phyloP scores from a whole-genome alignment of 2,888 invertebrate genomes.

The Drosophila pseudotakahashii region DNA sequence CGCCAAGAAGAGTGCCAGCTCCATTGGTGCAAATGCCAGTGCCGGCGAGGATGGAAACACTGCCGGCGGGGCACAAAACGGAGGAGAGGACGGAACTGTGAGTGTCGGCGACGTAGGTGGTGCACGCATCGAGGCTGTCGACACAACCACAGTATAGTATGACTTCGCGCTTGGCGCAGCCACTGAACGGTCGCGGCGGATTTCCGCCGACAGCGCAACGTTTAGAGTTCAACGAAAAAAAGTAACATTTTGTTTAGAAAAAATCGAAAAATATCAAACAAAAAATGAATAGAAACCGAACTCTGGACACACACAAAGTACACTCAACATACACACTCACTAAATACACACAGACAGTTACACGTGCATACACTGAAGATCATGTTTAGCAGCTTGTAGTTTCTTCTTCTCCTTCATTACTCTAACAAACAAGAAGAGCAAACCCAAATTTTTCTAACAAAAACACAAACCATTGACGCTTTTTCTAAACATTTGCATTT shows the following conservation, averaged over 20 bases:
- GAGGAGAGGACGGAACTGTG: constrained; percentile 51
- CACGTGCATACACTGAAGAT: constrained; percentile 30
- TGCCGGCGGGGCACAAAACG: constrained; percentile 51
- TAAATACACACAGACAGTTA: constrained; percentile 33
- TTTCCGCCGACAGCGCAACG: constrained; percentile 70
- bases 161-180: constrained; percentile 76
- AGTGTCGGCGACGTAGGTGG: constrained; percentile 65
- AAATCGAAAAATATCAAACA: constrained; percentile 60
- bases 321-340: constrained; percentile 37
- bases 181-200: constrained; percentile 82
- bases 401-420: constrained; percentile 70
- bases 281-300: constrained; percentile 38
- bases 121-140: constrained; percentile 82
- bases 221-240: constrained; percentile 83
- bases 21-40: constrained; percentile 56
- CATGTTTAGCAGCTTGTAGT: constrained; percentile 71
- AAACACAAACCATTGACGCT: constrained; percentile 62
- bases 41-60: constrained; percentile 67
- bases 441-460: constrained; percentile 43
- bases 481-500: constrained; percentile 76
- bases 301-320: constrained; percentile 42
- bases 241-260: constrained; percentile 79
- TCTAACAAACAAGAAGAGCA: constrained; percentile 50
- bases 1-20: constrained; percentile 62
- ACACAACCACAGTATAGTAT: constrained; percentile 84